These are phyloP conservation scores for Fissipunctia ypsillon DNA, from an alignment of 2,888 invertebrate genomes.

Conservation along the genomic window DNA sequence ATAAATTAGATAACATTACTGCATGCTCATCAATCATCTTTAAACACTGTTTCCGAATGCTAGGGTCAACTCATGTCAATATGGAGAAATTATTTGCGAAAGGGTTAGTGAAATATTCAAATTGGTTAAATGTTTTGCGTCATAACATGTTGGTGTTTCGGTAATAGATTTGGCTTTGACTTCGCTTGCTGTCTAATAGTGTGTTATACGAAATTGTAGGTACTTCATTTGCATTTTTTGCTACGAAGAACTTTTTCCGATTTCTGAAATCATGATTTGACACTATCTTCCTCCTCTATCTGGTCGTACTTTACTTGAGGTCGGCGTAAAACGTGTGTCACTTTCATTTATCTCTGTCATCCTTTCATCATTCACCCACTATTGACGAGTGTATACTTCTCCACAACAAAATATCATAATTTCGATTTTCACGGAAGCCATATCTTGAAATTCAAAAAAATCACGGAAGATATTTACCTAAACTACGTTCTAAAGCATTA, in stretches of 20 bases:
- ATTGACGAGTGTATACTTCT: no score
- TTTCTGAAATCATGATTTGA: neutral
- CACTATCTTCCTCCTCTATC: neutral
- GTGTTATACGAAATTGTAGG: neutral
- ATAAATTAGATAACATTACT: constrained; percentile 64
- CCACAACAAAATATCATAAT: constrained; percentile 1
- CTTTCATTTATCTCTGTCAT: neutral
- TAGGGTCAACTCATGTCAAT: constrained; percentile 65
- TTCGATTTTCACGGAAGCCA: constrained; percentile 24
- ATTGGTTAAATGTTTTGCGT: constrained; percentile 19
- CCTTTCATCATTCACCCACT: neutral
- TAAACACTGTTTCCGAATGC: constrained; percentile 53
- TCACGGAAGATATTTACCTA: constrained; percentile 41
- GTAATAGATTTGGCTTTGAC: constrained; percentile 22
- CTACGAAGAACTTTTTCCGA: neutral
- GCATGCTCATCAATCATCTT: constrained; percentile 70
- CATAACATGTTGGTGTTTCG: constrained; percentile 13
- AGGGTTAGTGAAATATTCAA: constrained; percentile 31
- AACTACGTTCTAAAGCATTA: constrained; percentile 45
- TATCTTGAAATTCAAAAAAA: constrained; percentile 29
- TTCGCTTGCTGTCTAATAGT: neutral
- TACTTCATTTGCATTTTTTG: neutral
- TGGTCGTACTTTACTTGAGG: neutral
- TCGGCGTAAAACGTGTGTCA: neutral
- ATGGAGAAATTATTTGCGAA: constrained; percentile 55